These are phyloP conservation scores for Ashinkailepas kermadecensis DNA, from an alignment of 2,888 invertebrate species.

Conservation along the genomic window DNA sequence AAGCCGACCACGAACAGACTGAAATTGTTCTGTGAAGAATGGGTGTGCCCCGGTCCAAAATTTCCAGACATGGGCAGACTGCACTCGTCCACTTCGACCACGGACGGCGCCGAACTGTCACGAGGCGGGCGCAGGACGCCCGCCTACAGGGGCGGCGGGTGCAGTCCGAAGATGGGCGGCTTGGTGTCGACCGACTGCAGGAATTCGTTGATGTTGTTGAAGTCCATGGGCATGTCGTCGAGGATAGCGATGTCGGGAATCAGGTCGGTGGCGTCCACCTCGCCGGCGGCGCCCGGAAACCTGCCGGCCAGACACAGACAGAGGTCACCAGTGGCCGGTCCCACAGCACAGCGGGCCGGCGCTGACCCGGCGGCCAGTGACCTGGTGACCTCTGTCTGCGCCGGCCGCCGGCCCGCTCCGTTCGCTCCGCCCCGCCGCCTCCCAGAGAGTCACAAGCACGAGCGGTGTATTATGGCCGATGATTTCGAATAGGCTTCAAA, in stretches of 20 bases:
- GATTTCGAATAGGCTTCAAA: not conserved
- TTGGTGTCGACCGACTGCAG: conserved; percentile 14
- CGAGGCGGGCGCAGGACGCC: no score
- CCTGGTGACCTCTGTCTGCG: conserved; percentile 3
- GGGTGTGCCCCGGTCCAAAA: no score
- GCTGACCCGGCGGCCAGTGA: not conserved
- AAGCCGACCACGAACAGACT: no score
- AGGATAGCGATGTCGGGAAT: conserved; percentile 15
- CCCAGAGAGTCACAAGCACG: not conserved
- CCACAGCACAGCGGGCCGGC: not conserved
- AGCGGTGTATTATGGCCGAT: not conserved
- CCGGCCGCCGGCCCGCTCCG: not conserved
- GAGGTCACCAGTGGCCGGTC: not conserved
- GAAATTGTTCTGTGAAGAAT: no score
- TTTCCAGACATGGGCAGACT: no score
- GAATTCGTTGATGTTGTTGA: conserved; percentile 18
- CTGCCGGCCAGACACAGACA: conserved; percentile 1
- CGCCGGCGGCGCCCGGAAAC: not conserved
- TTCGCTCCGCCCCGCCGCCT: not conserved
- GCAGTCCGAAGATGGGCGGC: conserved; percentile 13
- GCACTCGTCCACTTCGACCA: no score
- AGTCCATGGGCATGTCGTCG: conserved; percentile 22
- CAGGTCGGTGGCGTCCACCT: conserved; percentile 1
- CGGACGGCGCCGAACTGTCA: no score
- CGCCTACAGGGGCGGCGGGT: conserved; percentile 11